phyloP scores from a whole-genome alignment of 2,797 vertebrate genomes.

The Menidia menidia region DNA sequence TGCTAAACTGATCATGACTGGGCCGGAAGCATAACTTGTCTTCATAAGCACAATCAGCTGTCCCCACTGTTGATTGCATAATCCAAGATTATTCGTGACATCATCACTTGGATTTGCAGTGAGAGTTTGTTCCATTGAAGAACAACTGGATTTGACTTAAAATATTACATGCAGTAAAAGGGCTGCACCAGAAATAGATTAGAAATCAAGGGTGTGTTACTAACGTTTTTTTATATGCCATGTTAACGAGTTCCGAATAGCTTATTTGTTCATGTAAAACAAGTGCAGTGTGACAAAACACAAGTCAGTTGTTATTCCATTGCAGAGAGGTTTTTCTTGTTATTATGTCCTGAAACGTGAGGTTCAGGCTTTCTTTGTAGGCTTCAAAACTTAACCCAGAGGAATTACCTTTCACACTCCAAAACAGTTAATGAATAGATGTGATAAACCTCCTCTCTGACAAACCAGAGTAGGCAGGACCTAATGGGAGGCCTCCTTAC shows the following conservation, averaged over 20 bases:
- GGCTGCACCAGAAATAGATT: background rate
- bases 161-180: constrained; percentile 8
- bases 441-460: background rate
- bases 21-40: constrained; percentile 25
- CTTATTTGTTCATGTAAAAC: background rate
- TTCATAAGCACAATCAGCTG: constrained; percentile 32
- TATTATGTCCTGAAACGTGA: background rate
- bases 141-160: constrained; percentile 26
- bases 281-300: background rate
- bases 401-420: background rate
- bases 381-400: background rate
- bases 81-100: constrained; percentile 67
- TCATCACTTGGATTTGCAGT: constrained; percentile 51
- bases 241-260: too few relatives aligned
- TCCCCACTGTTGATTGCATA: constrained; percentile 33
- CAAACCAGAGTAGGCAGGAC: background rate
- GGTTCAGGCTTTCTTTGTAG: background rate
- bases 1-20: constrained; percentile 14
- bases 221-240: background rate
- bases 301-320: background rate
- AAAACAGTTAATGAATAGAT: background rate
- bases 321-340: background rate
- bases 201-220: background rate
- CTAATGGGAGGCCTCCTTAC: too few relatives aligned
- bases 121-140: constrained; percentile 24